phyloP scores from a whole-genome alignment of 1,140 invertebrate species.

The Brachystomella parvula region DNA sequence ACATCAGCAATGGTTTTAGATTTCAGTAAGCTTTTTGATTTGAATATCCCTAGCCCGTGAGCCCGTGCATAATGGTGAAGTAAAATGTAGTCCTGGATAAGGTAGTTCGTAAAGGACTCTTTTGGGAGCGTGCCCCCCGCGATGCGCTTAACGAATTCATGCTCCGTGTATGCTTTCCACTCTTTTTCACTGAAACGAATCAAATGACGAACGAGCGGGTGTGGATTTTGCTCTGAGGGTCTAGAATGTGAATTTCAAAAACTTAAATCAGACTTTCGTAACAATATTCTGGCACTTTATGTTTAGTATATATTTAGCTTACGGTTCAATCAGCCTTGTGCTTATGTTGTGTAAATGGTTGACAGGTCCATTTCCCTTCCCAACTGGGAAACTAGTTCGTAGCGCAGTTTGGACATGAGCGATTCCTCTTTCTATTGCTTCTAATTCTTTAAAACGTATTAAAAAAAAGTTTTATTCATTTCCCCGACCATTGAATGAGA shows the following conservation, averaged over 20 bases:
- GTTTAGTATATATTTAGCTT: too few species aligned
- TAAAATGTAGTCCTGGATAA: not conserved
- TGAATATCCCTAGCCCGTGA: not conserved
- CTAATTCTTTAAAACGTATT: too few species aligned
- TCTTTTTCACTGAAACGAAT: not conserved
- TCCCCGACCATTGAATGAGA: too few species aligned
- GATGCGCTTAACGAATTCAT: not conserved
- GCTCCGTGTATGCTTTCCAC: not conserved
- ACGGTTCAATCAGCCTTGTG: not conserved
- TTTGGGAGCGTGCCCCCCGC: not conserved
- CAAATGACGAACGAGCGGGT: not conserved
- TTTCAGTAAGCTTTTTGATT: not conserved
- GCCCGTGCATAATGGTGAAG: not conserved
- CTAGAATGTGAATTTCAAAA: too few species aligned
- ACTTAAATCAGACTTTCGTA: too few species aligned
- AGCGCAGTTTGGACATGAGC: not conserved
- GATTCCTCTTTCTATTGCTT: not conserved
- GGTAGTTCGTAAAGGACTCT: not conserved
- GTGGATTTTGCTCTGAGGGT: not conserved
- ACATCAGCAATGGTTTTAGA: not conserved
- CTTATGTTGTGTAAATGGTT: not conserved
- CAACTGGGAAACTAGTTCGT: not conserved
- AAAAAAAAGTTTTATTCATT: too few species aligned
- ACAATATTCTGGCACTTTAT: too few species aligned
- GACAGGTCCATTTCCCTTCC: not conserved